Conservation (phyloP, 2,113 vertebrate genomes). For the Pomatorhinus ruficollis region DNA sequence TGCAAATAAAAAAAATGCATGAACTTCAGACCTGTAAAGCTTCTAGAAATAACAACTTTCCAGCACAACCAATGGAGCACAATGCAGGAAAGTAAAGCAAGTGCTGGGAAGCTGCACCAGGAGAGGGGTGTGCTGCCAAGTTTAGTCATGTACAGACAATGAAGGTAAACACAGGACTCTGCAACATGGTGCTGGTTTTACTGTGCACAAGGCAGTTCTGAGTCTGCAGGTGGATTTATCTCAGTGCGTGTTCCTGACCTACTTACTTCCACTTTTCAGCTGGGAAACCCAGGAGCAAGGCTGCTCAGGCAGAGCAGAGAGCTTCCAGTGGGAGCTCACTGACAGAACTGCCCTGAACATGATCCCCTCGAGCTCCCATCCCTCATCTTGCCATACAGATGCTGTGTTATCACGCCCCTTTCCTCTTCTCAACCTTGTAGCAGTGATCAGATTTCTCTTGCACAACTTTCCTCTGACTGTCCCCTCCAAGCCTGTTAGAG, state of each 20-base stretch:
- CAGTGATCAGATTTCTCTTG: background rate
- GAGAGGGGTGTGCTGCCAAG: background rate
- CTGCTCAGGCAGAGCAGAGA: background rate
- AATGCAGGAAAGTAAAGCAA: background rate
- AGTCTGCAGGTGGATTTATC: background rate
- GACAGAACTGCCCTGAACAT: rapidly evolving
- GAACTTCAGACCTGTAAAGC: background rate
- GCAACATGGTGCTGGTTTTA: background rate
- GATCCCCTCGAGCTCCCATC: background rate
- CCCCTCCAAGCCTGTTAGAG: background rate
- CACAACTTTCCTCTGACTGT: background rate
- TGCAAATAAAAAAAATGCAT: background rate
- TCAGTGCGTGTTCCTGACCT: background rate
- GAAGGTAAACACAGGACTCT: background rate
- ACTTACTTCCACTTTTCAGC: slow-evolving; percentile 11
- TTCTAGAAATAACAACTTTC: slow-evolving; percentile 11
- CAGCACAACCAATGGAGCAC: background rate
- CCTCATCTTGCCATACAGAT: background rate
- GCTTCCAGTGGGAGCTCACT: background rate
- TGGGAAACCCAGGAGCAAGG: background rate
- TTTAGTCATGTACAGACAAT: background rate
- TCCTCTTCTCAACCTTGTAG: background rate
- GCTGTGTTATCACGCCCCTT: background rate
- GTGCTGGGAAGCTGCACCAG: background rate
- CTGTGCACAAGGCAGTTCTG: background rate